Evolutionary conservation across 2,888 invertebrate species (phyloP).

Genomic region (Cantharis flavilabris): DNA sequence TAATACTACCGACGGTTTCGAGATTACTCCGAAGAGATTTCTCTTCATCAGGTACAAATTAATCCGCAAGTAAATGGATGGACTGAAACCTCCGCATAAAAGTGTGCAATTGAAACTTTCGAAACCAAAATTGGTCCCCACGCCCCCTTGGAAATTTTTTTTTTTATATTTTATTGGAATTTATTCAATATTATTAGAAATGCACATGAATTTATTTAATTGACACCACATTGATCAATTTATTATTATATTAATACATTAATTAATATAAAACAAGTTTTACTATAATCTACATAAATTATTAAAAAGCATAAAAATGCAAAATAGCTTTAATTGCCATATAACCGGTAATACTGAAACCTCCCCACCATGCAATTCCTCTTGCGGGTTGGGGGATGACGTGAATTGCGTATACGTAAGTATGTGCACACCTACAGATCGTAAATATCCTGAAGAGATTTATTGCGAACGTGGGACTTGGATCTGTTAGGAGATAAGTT

Average conservation of each 20-base stretch:
- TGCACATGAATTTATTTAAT: background rate
- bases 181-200: too few species aligned
- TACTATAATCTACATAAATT: background rate
- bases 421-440: constrained; percentile 62
- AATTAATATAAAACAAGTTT: background rate
- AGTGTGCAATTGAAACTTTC: too few species aligned
- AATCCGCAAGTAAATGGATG: too few species aligned
- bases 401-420: constrained; percentile 65
- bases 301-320: background rate
- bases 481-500: constrained; percentile 65
- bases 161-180: too few species aligned
- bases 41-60: too few species aligned
- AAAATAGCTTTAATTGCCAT: constrained; percentile 34
- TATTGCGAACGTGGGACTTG: constrained; percentile 58
- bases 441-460: constrained; percentile 61
- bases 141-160: too few species aligned
- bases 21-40: too few species aligned
- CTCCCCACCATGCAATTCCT: constrained; percentile 39
- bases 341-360: constrained; percentile 40
- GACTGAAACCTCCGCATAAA: too few species aligned
- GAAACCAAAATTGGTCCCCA: too few species aligned
- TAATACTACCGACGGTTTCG: too few species aligned
- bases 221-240: background rate
- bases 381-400: constrained; percentile 62
- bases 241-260: too few species aligned